phyloP scores from a whole-genome alignment of 2,797 vertebrate species.

The Melopsittacus undulatus region DNA sequence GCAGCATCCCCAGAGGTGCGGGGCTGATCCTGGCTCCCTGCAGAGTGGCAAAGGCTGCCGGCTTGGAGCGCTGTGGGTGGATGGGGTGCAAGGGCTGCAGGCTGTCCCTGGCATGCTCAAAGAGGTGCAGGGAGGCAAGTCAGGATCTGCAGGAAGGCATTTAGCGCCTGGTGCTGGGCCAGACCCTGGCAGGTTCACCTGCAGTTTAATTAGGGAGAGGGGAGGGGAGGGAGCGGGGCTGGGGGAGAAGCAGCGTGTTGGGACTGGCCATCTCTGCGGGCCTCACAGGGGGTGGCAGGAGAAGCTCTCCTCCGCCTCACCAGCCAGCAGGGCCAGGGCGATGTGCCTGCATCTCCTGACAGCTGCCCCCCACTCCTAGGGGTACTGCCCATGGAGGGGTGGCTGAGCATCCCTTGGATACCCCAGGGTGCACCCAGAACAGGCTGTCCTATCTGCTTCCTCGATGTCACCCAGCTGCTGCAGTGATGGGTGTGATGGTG shows the following conservation, averaged over 20 bases:
- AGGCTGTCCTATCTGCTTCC: not conserved
- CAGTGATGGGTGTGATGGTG: not conserved
- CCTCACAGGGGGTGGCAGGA: not conserved
- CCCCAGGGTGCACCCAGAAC: not conserved
- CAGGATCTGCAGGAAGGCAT: slow-evolving; percentile 66
- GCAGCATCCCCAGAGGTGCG: rapidly evolving
- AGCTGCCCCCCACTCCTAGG: not conserved
- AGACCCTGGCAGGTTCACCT: slow-evolving; percentile 81
- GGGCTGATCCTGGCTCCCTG: not conserved
- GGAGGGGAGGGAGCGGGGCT: slow-evolving; percentile 52
- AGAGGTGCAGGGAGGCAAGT: slow-evolving; percentile 69
- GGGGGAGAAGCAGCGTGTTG: slow-evolving; percentile 61
- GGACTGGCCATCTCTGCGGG: slow-evolving; percentile 22
- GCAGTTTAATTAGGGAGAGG: slow-evolving; percentile 82
- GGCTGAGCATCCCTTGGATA: not conserved
- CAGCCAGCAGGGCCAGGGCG: not conserved
- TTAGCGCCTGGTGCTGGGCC: slow-evolving; percentile 70
- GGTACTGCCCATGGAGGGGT: not conserved
- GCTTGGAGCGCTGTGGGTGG: not conserved
- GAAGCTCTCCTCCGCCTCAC: not conserved
- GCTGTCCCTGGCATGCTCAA: slow-evolving; percentile 41
- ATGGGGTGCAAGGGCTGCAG: not conserved
- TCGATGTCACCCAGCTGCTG: not conserved
- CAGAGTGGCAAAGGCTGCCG: not conserved
- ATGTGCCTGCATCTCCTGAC: not conserved